A percentile compares a stretch with the other conserved stretches of the same genome.
These are phyloP conservation scores for Phylloscopus trochiloides DNA, from an alignment of 2,113 vertebrate genomes.

Conservation along the genomic window DNA sequence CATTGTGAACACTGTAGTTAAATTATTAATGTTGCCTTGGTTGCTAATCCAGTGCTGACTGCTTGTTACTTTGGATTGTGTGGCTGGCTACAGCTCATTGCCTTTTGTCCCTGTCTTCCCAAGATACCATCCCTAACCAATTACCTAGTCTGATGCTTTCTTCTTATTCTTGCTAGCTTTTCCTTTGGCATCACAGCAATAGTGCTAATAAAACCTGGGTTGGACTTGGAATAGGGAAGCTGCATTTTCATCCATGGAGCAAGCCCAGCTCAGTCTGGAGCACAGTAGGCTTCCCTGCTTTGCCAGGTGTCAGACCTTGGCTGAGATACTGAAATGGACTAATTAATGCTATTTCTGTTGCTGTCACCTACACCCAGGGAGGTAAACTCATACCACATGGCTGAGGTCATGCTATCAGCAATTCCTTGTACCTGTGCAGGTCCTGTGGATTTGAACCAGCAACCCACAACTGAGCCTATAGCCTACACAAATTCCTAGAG, in stretches of 20 bases:
- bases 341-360: background rate
- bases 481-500: background rate
- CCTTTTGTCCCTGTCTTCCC: constrained; percentile 46
- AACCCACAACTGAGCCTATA: background rate
- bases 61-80: constrained; percentile 21
- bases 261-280: background rate
- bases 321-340: background rate
- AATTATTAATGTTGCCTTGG: constrained; percentile 51
- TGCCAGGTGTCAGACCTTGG: background rate
- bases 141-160: constrained; percentile 9
- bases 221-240: background rate
- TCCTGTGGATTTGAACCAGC: background rate
- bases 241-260: background rate
- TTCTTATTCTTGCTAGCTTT: background rate
- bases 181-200: background rate
- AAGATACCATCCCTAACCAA: constrained; percentile 4
- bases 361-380: background rate
- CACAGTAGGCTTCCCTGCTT: background rate
- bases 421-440: background rate
- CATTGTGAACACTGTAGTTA: constrained; percentile 4
- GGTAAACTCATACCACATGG: background rate
- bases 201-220: background rate
- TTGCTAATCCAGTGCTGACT: constrained; percentile 38
- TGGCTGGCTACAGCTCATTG: constrained; percentile 25
- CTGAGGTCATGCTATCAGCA: background rate